Base-by-base conservation (phyloP, 2,113 vertebrate genomes). In the Oophaga pumilio region DNA sequence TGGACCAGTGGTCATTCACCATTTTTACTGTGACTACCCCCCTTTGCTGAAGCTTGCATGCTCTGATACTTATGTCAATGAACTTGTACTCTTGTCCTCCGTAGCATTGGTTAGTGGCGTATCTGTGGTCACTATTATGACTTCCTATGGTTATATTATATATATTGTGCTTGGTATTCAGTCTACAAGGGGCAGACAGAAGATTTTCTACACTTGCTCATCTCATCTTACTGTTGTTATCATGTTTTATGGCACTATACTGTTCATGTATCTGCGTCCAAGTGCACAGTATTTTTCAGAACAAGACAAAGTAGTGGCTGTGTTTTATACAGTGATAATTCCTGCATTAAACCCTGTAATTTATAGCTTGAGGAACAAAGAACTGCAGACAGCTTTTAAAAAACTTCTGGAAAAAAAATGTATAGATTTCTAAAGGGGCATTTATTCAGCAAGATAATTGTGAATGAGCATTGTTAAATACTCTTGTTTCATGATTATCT, bases 11-110 rank as follows among this genome's bases (percentile, higher is more conserved):
- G 57, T 20, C 6, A 87, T 87, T 33, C 49, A 71, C 17, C 85
- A 87, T 80, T 87, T 87, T 57, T 87, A 80, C 15, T 87, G 85
- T 80, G 85, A 87, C 26, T 71, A 77, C 28, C 76, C 77, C 8
- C 85, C 85, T 49, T n/a, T 87, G 64, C 22, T 87, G 33, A 81
- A 87, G 28, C 64, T 87, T 17, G 66, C 85, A 18, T 87, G 85
- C 20, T 71, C 76, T 18, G 85, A 87, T 22, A 87, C 76, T 57
- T 28, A 68, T n/a, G 17, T n/a, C 7, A 87, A 87, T 73, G 62
- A 87, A 50, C 62, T 80, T 53, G 77, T 87, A 1, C 50, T 87
- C 6, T 81, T 81, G 12, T 53, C 12, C 18, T 87, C 71, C 22
- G 85, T 71, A 18, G 20, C 64, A 22, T 15, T 28, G 9, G 77